Percentiles rank a stretch among this genome's conserved stretches.
phyloP scores from a whole-genome alignment of 2,113 vertebrate genomes.

The Silurus meridionalis region DNA sequence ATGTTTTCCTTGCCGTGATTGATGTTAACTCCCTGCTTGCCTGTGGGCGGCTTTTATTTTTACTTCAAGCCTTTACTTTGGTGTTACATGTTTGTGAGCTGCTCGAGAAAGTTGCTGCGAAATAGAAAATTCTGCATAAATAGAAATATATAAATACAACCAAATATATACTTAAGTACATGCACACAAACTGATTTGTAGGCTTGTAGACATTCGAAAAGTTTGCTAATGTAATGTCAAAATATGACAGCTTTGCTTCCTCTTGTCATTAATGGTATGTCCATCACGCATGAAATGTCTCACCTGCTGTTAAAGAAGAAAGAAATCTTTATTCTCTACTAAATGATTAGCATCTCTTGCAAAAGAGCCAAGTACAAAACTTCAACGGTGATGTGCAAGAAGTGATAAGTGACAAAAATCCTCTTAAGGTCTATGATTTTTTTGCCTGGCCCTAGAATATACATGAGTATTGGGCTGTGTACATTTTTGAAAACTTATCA shows the following conservation, averaged over 20 bases:
- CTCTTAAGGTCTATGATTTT: neutral
- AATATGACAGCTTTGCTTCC: neutral
- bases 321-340: neutral
- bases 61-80: slow-evolving; percentile 44
- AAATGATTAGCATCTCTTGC: slow-evolving; percentile 4
- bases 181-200: neutral
- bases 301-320: neutral
- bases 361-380: neutral
- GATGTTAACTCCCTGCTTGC: slow-evolving; percentile 56
- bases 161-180: neutral
- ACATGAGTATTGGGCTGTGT: neutral
- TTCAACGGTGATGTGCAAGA: neutral
- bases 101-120: neutral
- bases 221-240: neutral
- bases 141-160: too few species aligned
- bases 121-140: neutral
- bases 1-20: slow-evolving; percentile 61
- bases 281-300: neutral
- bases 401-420: slow-evolving; percentile 20
- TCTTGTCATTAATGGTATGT: neutral
- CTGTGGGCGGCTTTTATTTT: slow-evolving; percentile 50
- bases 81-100: slow-evolving; percentile 26
- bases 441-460: neutral
- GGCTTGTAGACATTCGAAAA: neutral
- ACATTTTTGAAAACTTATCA: slow-evolving; percentile 4